These are phyloP conservation scores for Drosophila lutescens DNA, from an alignment of 2,888 invertebrate species.

Conservation along the genomic window DNA sequence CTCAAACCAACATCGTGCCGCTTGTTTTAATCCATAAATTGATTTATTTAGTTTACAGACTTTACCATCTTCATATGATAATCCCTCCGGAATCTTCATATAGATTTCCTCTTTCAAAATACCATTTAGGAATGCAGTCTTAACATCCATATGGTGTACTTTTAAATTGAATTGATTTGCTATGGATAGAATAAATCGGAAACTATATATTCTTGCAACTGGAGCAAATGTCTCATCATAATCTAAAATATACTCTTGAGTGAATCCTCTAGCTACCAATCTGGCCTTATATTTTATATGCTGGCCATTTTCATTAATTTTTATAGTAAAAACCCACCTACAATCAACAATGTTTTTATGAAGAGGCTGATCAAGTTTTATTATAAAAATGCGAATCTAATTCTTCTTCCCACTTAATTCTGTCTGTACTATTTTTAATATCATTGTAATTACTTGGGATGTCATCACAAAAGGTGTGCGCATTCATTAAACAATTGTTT, in stretches of 20 bases:
- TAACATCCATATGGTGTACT: conserved; percentile 4
- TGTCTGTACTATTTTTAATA: neutral
- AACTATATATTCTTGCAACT: conserved; percentile 2
- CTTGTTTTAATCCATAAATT: too few relatives aligned
- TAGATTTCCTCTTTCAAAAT: conserved; percentile 34
- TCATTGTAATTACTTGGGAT: neutral
- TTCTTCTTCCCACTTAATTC: neutral
- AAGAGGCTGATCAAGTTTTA: neutral
- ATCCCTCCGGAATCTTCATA: conserved; percentile 12
- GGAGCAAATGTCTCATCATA: conserved; percentile 5
- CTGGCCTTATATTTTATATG: neutral
- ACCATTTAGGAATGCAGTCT: conserved; percentile 37
- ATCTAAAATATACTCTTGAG: neutral
- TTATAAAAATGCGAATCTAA: conserved; percentile 1
- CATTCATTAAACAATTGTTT: conserved; percentile 2
- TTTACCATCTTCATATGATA: conserved; percentile 5
- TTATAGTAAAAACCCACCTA: neutral
- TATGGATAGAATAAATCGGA: conserved; percentile 2
- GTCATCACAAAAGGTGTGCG: neutral
- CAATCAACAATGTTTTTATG: too few relatives aligned
- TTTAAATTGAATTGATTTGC: conserved; percentile 44
- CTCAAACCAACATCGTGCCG: too few relatives aligned
- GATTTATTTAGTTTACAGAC: conserved; percentile 13
- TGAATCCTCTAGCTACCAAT: neutral
- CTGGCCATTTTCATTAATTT: neutral